A percentile compares a stretch with the other conserved stretches of the same genome.
These are phyloP conservation scores for Callinectes sapidus DNA, from an alignment of 2,888 invertebrate species.

Conservation along the genomic window DNA sequence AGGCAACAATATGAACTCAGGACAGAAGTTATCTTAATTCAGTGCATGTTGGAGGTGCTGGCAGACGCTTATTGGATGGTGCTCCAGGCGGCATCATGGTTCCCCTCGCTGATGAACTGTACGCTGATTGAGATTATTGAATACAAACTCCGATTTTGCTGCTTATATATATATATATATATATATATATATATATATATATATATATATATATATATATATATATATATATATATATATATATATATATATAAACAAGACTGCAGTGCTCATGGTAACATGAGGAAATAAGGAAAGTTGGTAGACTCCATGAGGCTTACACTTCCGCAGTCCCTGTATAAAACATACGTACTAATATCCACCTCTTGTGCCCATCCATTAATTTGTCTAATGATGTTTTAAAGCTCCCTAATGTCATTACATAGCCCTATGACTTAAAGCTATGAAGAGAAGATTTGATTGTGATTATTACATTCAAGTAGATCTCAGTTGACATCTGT, in stretches of 20 bases:
- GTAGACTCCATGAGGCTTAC: no score
- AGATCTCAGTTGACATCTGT: neutral
- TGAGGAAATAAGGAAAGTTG: no score
- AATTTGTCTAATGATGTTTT: no score
- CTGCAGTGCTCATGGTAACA: no score
- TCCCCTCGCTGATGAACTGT: neutral
- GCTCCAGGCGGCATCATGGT: neutral
- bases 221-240: neutral
- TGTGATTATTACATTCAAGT: neutral
- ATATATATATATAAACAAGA: neutral
- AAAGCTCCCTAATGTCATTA: no score
- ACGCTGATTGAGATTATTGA: neutral
- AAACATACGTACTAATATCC: no score
- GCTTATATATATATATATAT: neutral
- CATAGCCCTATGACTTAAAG: neutral
- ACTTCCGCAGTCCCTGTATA: no score
- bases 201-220: neutral
- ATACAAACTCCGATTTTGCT: neutral
- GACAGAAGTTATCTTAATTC: neutral
- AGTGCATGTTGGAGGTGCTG: neutral
- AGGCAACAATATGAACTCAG: neutral
- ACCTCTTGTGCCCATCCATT: no score
- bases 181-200: neutral
- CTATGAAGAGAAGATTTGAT: neutral
- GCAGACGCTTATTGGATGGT: neutral